These are phyloP conservation scores for Peucedramus taeniatus DNA, from an alignment of 2,113 vertebrate genomes.

Conservation along the genomic window DNA sequence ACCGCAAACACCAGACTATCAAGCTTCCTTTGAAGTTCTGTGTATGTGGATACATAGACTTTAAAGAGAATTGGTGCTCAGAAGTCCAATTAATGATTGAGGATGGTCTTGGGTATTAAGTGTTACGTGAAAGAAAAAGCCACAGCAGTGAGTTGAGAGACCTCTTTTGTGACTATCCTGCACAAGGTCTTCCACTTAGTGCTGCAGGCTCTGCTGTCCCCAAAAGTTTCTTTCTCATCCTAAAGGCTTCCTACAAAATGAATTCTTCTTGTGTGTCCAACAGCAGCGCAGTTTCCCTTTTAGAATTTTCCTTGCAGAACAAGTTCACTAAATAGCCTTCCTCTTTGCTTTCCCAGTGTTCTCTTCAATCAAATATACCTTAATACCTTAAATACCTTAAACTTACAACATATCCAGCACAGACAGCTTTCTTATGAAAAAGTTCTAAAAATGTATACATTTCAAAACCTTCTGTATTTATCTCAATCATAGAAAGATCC, in stretches of 20 bases:
- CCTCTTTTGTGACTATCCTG: not conserved
- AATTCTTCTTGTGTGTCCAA: not conserved
- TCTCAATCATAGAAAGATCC: conserved; percentile 49
- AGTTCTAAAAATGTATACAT: not conserved
- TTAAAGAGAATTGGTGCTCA: not conserved
- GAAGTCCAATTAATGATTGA: not conserved
- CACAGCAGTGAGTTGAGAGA: not conserved
- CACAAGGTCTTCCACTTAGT: not conserved
- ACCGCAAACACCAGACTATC: not conserved
- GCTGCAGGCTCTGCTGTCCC: not conserved
- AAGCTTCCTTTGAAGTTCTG: not conserved
- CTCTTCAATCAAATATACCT: not conserved
- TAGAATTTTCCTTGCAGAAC: not conserved
- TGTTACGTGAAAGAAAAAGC: not conserved
- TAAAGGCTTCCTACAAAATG: not conserved
- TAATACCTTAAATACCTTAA: not conserved
- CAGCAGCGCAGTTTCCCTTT: not conserved
- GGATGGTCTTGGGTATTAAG: not conserved
- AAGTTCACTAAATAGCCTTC: not conserved
- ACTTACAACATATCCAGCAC: not conserved
- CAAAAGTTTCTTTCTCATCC: not conserved
- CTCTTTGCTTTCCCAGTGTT: not conserved
- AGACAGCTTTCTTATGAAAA: not conserved
- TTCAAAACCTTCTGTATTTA: not conserved
- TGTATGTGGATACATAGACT: not conserved